Base-by-base conservation (phyloP, 1,140 invertebrate species). In the Drosophila trapezifrons region DNA sequence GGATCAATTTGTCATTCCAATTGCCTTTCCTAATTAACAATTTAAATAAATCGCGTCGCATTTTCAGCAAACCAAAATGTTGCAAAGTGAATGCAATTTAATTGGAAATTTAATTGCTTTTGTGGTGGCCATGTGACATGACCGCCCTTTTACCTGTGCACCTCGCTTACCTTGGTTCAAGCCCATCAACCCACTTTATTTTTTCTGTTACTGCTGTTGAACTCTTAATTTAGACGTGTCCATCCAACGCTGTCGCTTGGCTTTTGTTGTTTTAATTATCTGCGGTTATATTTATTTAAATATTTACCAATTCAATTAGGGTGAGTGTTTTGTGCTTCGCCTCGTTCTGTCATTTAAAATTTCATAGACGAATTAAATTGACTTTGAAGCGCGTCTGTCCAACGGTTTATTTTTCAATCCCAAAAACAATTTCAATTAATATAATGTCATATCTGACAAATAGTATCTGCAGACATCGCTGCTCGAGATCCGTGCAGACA, bases 21-120 rank as follows among this genome's bases (percentile, higher is more conserved):
- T 87, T 87, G 80, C 67, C 67, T 83, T 89, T 89, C 80, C 87
- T 90, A 90, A 90, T 90, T 90, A 90, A 90, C 87, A 90, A 90
- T 90, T 90, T 89, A 90, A 90, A 90, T 90, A 90, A 90, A 87
- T 87, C 84, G 84, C 66, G 38, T 46, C 71, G 43, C 62, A 52
- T 84, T 90, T 78, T 78, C 72, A 56, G 40, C 60, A 65, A 73
- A 87, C 82, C 78, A 69, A 87, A 80, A 86, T 79, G 76, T 85
- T 75, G 65, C 59, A 76, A 67, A 85, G 72, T 90, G 76, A 90
- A 90, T 87, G 80, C 72, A 90, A 90, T 90, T 90, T 90, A 90
- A 90, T 90, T 90, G 80, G 87, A 87, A 89, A 90, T 90, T 90
- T 90, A 90, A 90, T 90, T 90, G 87, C 87, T 90, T 90, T 90